Base-by-base conservation (phyloP, 2,888 invertebrate species). In the Microctonus hyperodae region DNA sequence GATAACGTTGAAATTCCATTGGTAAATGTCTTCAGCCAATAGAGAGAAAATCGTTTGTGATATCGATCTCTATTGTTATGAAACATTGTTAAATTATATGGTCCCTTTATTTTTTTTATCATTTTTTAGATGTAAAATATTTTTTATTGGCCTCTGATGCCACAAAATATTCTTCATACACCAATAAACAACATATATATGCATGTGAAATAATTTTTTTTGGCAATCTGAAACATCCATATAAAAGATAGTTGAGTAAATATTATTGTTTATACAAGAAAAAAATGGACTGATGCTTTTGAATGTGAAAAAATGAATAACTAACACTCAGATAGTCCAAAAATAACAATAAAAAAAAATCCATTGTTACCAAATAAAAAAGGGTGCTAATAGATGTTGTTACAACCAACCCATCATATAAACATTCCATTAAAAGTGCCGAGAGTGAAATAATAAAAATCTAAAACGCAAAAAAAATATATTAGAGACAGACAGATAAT, bases 11-110 rank as follows among this genome's bases (percentile, higher is more conserved):
- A 16, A 22, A 48, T 61, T 9, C 51, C 25, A 67, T 67, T 67
- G 67, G 67, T 23, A 57, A 51, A 57, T 23, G 5, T 25, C 16
- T 10, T 58, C 37, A 23, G 57, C 67, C 67, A 67, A 67, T 67
- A 33, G 40, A 22, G 10, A 25, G 5, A 51, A 23, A 20, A 55
- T 48, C 25, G 31, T 53, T n/a, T 22, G 16, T 13, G 35, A 50
- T 67, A 67, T 67, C 57, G 67, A 67, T 67, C 67, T 62, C 5
- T 35, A 53, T 31, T 25, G 13, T n/a, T 23, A 28, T 51, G 23
- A 53, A 37, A 44, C 35, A 56, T 28, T 48, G 56, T 60, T 44
- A 37, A 59, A 61, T 65, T 53, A 48, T 64, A n/a, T 9, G 22
- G 35, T 33, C 2, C 23, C 16, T 35, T 35, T n/a, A 10, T 25